Evolutionary conservation across 1,140 invertebrate species (phyloP).

Genomic region (Calephelis virginiensis): DNA sequence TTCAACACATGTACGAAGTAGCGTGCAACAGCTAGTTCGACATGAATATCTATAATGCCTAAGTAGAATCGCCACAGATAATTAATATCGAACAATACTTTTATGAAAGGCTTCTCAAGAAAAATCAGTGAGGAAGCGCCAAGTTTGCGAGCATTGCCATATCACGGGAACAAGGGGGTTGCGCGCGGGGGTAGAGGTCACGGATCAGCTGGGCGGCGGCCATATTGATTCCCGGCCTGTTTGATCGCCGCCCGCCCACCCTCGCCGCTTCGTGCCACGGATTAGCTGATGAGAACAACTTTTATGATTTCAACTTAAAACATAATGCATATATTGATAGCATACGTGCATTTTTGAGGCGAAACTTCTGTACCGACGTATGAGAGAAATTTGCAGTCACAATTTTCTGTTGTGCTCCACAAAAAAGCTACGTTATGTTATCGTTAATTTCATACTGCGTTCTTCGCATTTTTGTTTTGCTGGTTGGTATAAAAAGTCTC

Average conservation of each 20-base stretch:
- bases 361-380: too few species aligned
- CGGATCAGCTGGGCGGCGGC: constrained; percentile 75
- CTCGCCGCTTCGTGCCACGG: constrained; percentile 46
- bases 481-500: too few species aligned
- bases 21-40: too few species aligned
- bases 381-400: too few species aligned
- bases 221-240: constrained; percentile 76
- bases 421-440: too few species aligned
- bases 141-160: constrained; percentile 50
- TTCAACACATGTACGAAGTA: too few species aligned
- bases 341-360: too few species aligned
- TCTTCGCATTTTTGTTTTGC: too few species aligned
- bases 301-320: constrained; percentile 77
- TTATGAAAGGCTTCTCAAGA: constrained; percentile 32
- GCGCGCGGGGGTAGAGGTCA: constrained; percentile 64
- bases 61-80: neutral
- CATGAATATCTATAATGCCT: too few species aligned
- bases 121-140: constrained; percentile 43
- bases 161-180: constrained; percentile 30
- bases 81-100: constrained; percentile 26
- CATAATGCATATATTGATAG: constrained; percentile 27
- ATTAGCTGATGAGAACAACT: constrained; percentile 75
- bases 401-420: too few species aligned
- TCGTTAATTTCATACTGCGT: too few species aligned
- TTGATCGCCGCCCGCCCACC: constrained; percentile 66